Evolutionary conservation across 2,888 invertebrate species (phyloP).

Genomic region (Hyppa rectilinea): DNA sequence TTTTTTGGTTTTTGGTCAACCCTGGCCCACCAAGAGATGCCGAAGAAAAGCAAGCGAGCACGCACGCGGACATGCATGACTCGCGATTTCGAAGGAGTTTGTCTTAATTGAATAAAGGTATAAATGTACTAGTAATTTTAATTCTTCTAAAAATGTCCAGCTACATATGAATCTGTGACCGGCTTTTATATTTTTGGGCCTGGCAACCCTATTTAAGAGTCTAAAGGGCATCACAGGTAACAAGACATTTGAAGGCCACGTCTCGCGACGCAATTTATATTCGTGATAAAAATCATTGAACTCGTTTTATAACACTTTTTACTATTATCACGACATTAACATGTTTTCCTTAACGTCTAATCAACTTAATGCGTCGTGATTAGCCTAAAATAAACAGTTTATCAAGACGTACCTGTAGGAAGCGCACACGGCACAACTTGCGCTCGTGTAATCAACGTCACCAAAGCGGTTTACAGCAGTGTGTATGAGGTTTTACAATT

Average conservation of each 20-base stretch:
- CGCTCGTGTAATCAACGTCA: slow-evolving; percentile 66
- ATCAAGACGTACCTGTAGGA: slow-evolving; percentile 40
- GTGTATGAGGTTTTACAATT: slow-evolving; percentile 62
- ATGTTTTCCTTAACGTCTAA: slow-evolving; percentile 32
- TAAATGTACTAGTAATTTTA: too few relatives aligned
- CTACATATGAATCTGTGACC: too few relatives aligned
- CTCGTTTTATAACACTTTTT: slow-evolving; percentile 48
- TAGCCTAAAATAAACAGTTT: slow-evolving; percentile 57
- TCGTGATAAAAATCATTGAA: slow-evolving; percentile 37
- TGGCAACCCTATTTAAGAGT: too few relatives aligned
- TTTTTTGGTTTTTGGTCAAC: too few relatives aligned
- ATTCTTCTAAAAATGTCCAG: too few relatives aligned
- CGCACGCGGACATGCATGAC: too few relatives aligned
- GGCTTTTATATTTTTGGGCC: too few relatives aligned
- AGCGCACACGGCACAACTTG: slow-evolving; percentile 46
- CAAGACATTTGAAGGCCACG: slow-evolving; percentile 10
- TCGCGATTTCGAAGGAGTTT: too few relatives aligned
- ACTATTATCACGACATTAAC: slow-evolving; percentile 39
- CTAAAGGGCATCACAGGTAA: slow-evolving; percentile 5
- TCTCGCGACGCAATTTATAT: slow-evolving; percentile 26
- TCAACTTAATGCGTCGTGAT: slow-evolving; percentile 36
- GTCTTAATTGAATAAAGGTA: too few relatives aligned
- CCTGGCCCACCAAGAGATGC: too few relatives aligned
- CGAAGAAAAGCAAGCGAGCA: too few relatives aligned
- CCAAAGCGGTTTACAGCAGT: slow-evolving; percentile 80